Base-by-base conservation (phyloP, 2,113 vertebrate species). In the Dromiciops gliroides region DNA sequence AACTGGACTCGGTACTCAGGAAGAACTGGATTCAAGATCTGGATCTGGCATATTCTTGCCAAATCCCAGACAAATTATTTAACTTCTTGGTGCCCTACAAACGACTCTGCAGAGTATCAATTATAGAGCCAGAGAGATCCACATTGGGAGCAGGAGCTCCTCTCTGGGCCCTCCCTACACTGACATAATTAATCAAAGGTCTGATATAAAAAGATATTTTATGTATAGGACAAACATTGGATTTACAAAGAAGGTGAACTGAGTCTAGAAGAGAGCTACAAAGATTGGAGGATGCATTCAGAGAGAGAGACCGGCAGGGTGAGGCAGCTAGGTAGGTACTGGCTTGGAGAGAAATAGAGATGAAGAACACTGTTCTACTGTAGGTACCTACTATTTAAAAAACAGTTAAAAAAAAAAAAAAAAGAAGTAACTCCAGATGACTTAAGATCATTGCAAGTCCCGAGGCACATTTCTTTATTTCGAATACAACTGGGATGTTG, bases 391-490 rank as follows among this genome's bases (percentile, higher is more conserved):
- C 67, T 75, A n/a, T 44, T 44, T 23, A 83, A 83, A 83, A 83
- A 44, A 5, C 7, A 83, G 67, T 83, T 83, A 26, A 37, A 37
- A 56, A 28, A 56, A 28, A 56, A 56, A 56, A 56, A 28, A 56
- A 28, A 56, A 56, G 28, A 56, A 75, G 37, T n/a, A 52, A 19
- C 24, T 49, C 52, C 89, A 14, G 12, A 50, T 24, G 51, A 93
- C 37, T 52, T 89, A 0, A 3, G 48, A 8, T 67, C 10, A 53
- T 60, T 92, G 44, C 48, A 50, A 47, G 44, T 14, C 22, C 50
- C 50, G 23, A 60, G 50, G 28, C 31, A 83, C 93, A 48, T 83
- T 51, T 6, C 75, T 95, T 91, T 56, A 91, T 91, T 95, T 93
- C 90, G 26, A 95, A 67, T 12, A 31, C 48, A 75, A 44, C 11